A percentile compares a stretch with the other conserved stretches of the same genome.
Evolutionary conservation across 2,113 vertebrate species (phyloP).

Genomic region (Heterochromis multidens): DNA sequence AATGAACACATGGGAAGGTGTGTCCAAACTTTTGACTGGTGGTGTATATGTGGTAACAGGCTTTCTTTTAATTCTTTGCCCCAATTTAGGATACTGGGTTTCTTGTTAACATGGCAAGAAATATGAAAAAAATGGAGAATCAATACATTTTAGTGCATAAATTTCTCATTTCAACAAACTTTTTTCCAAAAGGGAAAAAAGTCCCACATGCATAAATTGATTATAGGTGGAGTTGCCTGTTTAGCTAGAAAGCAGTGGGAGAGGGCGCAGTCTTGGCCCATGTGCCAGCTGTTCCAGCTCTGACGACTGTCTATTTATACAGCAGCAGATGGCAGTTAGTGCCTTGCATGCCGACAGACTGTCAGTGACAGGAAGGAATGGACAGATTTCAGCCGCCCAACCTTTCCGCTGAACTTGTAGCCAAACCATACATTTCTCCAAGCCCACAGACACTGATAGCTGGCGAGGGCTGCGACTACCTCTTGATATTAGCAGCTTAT

Average conservation of each 20-base stretch:
- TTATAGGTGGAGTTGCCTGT: neutral
- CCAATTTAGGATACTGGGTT: neutral
- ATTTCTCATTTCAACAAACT: neutral
- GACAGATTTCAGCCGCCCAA: constrained; percentile 70
- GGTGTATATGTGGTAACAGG: neutral
- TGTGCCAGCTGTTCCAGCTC: constrained; percentile 65
- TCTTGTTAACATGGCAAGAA: neutral
- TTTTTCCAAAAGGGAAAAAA: neutral
- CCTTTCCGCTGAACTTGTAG: constrained; percentile 49
- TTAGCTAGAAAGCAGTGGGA: constrained; percentile 34
- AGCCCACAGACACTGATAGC: constrained; percentile 27
- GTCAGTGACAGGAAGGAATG: constrained; percentile 77
- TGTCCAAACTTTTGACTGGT: too few species aligned
- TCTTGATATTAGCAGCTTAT: constrained; percentile 50
- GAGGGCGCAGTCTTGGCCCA: constrained; percentile 51
- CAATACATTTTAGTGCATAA: neutral
- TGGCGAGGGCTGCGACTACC: neutral
- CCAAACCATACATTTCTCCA: constrained; percentile 43
- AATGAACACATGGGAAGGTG: too few species aligned
- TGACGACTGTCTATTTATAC: constrained; percentile 75
- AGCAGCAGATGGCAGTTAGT: constrained; percentile 75
- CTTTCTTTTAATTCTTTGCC: neutral
- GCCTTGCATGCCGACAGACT: constrained; percentile 71
- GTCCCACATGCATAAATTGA: neutral
- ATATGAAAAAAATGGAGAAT: neutral